phyloP scores from a whole-genome alignment of 2,113 vertebrate species.

The Chloropsis hardwickii region DNA sequence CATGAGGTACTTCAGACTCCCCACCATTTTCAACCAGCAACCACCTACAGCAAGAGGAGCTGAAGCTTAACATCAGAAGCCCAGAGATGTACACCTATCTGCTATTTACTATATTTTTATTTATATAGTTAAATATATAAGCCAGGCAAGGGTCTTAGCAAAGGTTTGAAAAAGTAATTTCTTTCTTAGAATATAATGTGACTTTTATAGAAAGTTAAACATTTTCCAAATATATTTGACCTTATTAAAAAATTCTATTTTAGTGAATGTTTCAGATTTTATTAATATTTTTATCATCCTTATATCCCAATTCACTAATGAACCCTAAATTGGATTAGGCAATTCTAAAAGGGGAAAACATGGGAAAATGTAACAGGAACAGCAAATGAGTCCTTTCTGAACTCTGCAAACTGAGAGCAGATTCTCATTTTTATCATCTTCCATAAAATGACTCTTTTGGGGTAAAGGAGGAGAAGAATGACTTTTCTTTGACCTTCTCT shows the following conservation, averaged over 20 bases:
- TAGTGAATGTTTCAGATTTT: background rate
- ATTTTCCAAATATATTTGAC: slow-evolving; percentile 44
- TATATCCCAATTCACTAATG: slow-evolving; percentile 55
- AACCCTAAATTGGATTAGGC: slow-evolving; percentile 28
- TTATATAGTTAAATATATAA: background rate
- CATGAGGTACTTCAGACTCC: background rate
- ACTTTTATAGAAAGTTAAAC: slow-evolving; percentile 18
- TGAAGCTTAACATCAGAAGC: background rate
- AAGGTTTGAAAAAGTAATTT: background rate
- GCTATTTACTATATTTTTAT: background rate
- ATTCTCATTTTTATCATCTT: slow-evolving; percentile 12
- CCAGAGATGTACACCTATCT: background rate
- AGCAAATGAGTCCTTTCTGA: background rate
- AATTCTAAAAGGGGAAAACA: slow-evolving; percentile 23
- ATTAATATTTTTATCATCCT: slow-evolving; percentile 27
- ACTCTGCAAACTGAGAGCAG: slow-evolving; percentile 22
- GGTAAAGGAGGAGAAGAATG: background rate
- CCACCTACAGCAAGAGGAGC: background rate
- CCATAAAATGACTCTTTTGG: background rate
- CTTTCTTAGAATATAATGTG: background rate
- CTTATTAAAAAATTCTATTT: slow-evolving; percentile 47
- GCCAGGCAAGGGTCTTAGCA: background rate
- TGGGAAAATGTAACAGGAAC: background rate
- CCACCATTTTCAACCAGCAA: background rate
- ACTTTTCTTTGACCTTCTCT: slow-evolving; percentile 25